These are phyloP conservation scores for Xiphophorus couchianus DNA, from an alignment of 2,113 vertebrate species.

Conservation along the genomic window DNA sequence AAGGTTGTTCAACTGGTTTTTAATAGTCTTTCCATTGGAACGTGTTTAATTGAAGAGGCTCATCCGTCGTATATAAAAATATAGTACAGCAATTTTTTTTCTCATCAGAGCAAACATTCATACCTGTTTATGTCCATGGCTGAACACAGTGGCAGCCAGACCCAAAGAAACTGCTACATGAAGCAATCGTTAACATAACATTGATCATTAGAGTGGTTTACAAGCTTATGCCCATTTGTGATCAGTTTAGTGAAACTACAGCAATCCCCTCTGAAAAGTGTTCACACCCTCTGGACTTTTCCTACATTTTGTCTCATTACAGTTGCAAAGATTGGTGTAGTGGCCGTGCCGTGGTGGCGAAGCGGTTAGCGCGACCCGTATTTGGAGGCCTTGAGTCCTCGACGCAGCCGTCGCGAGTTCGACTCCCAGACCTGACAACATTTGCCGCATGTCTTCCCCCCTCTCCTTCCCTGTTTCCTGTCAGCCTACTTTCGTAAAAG, in stretches of 20 bases:
- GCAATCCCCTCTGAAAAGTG: neutral
- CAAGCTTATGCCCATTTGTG: neutral
- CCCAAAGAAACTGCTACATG: slow-evolving; percentile 25
- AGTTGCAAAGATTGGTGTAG: neutral
- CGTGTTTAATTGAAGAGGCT: slow-evolving; percentile 36
- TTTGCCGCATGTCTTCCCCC: too few relatives aligned
- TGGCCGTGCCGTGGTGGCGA: neutral
- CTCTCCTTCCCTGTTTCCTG: too few relatives aligned
- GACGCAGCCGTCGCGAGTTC: too few relatives aligned
- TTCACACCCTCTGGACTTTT: neutral
- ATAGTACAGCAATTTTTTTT: slow-evolving; percentile 65
- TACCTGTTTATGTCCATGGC: slow-evolving; percentile 62
- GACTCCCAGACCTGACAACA: too few relatives aligned
- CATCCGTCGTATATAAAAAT: slow-evolving; percentile 64
- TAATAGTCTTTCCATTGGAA: slow-evolving; percentile 11
- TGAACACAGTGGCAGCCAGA: slow-evolving; percentile 46
- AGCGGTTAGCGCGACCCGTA: too few relatives aligned
- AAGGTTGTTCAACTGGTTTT: slow-evolving; percentile 23
- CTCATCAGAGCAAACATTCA: slow-evolving; percentile 76
- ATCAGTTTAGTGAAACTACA: neutral
- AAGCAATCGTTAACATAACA: slow-evolving; percentile 7
- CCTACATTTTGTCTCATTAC: neutral
- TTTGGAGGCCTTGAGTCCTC: too few relatives aligned
- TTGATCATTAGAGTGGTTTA: slow-evolving; percentile 4
- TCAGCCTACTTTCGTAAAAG: too few relatives aligned